These are phyloP conservation scores for Zonitis immaculata DNA, from an alignment of 2,888 invertebrate genomes.

Conservation along the genomic window DNA sequence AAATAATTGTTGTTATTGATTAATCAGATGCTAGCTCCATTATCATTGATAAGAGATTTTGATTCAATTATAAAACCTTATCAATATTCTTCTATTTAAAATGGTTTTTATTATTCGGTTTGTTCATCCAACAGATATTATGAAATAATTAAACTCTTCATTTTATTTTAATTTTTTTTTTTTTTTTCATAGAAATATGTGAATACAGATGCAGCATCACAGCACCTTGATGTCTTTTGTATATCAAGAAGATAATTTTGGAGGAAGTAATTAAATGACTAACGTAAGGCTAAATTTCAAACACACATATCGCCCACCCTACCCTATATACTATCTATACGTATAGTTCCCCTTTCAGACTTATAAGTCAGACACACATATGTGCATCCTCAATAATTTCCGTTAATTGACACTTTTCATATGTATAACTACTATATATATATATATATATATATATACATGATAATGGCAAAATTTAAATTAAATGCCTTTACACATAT, in stretches of 20 bases:
- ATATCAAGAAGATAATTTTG: not conserved
- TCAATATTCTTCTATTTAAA: not conserved
- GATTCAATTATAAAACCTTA: not conserved
- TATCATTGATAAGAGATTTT: not conserved
- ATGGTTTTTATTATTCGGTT: not conserved
- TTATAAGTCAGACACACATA: conserved; percentile 11
- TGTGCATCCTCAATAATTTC: conserved; percentile 21
- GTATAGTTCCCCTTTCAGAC: conserved; percentile 9
- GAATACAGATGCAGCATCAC: not conserved
- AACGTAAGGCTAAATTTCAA: not conserved
- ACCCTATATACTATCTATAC: too few species aligned
- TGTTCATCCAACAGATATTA: not conserved
- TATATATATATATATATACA: too few species aligned
- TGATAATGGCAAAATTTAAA: conserved; percentile 3
- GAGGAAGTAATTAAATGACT: not conserved
- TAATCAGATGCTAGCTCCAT: not conserved
- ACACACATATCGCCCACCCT: not conserved
- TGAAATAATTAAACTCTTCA: too few species aligned
- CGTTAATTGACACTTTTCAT: conserved; percentile 19
- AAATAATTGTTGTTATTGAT: not conserved
- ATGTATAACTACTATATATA: conserved; percentile 1
- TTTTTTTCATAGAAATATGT: too few species aligned
- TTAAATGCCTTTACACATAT: too few species aligned
- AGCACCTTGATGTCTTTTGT: not conserved
- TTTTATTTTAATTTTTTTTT: too few species aligned